Conservation (phyloP, 2,888 invertebrate genomes). For the Tromatobia lineatoria region DNA sequence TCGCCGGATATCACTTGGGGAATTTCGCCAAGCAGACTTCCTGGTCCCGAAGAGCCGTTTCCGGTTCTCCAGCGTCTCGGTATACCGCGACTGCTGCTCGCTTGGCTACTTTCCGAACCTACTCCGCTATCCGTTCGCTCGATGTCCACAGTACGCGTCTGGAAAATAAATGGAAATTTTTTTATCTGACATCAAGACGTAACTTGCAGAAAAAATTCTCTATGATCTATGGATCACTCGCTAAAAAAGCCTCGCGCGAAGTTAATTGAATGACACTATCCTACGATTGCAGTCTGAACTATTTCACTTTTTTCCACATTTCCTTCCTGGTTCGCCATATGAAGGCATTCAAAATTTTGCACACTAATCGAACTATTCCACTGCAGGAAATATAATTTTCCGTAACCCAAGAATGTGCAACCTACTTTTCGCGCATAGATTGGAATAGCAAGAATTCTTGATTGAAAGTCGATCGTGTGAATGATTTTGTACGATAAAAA, state of each 20-base stretch:
- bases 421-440: background rate
- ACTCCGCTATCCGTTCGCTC: conserved; percentile 97
- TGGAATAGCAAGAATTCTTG: background rate
- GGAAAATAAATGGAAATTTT: conserved; percentile 48
- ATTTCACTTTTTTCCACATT: conserved; percentile 1
- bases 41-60: conserved; percentile 83
- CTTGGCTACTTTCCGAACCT: conserved; percentile 96
- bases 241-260: background rate
- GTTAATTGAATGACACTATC: background rate
- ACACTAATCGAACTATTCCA: background rate
- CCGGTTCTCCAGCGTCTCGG: conserved; percentile 81
- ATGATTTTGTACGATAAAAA: background rate
- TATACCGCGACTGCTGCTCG: conserved; percentile 89
- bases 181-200: conserved; percentile 21
- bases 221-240: background rate
- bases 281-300: background rate
- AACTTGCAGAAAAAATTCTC: conserved; percentile 12
- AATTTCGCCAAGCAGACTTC: conserved; percentile 87
- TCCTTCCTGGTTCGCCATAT: background rate
- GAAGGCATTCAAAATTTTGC: background rate
- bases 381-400: background rate
- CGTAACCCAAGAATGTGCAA: background rate
- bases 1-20: conserved; percentile 85
- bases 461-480: background rate
- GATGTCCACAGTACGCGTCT: conserved; percentile 89